A percentile compares a stretch with the other conserved stretches of the same genome.
phyloP scores from a whole-genome alignment of 2,888 invertebrate genomes.

The Oscheius sp. region DNA sequence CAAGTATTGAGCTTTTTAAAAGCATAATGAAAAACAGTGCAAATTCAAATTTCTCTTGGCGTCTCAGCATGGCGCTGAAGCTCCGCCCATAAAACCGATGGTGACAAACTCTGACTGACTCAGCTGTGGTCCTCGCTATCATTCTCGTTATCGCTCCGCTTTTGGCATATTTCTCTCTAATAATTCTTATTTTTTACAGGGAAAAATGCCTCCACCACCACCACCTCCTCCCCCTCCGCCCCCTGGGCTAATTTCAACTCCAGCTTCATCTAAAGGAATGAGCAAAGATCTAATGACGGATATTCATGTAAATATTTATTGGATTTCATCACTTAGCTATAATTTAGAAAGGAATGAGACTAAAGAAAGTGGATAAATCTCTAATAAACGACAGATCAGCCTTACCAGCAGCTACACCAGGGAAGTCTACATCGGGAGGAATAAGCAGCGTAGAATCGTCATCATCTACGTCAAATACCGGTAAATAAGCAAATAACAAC shows the following conservation, averaged over 20 bases:
- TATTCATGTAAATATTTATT: conserved; percentile 42
- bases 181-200: neutral
- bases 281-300: conserved; percentile 49
- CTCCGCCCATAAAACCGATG: neutral
- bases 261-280: conserved; percentile 32
- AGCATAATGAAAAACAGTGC: too few relatives aligned
- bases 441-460: neutral
- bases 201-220: conserved; percentile 41
- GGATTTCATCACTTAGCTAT: neutral
- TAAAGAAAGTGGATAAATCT: conserved; percentile 5
- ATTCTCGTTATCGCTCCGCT: neutral
- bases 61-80: neutral
- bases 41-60: conserved; percentile 3
- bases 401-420: neutral
- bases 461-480: neutral
- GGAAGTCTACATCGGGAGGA: neutral
- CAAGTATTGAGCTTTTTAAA: too few relatives aligned
- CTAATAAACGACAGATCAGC: conserved; percentile 9
- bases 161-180: neutral
- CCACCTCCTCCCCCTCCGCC: conserved; percentile 51
- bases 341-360: conserved; percentile 14
- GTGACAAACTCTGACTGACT: neutral
- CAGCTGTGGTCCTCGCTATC: neutral
- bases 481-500: too few relatives aligned
- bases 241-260: conserved; percentile 25